Base-by-base conservation (phyloP, 1,140 invertebrate species). In the Pseudomyrmex concolor region DNA sequence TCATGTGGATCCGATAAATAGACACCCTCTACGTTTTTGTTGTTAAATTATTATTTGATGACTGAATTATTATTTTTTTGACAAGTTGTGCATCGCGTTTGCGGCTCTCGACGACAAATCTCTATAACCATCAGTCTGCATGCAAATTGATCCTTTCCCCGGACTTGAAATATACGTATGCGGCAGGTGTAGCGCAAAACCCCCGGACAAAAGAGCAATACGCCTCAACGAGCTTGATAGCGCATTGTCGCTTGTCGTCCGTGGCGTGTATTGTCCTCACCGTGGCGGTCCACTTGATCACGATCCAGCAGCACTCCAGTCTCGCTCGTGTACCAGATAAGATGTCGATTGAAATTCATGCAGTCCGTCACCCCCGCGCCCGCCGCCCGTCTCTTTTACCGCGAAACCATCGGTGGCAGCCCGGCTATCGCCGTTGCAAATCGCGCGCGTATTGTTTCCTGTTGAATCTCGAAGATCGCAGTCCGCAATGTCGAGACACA, bases 341-440 rank as follows among this genome's bases (percentile, higher is more conserved):
- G 92, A 92, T 91, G 92, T 93, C 92, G 92, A 93, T 93, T 93
- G 92, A 93, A 93, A 93, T 93, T 92, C 92, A 93, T 92, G 92
- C 91, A 91, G 87, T 87, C 85, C 85, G 86, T 34, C 54, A n/a
- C 64, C 34, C 22, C 70, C 17, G 25, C 25, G 34, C 10, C 19
- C 45, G 13, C 15, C 54, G 3, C 12, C 17, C 55, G 48, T 45
- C 54, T 48, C 67, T 22, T 48, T 34, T 34, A 0, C 34, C 34
- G 34, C 34, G 34, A 34, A 34, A 34, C 34, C 5, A 34, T 34
- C 34, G 34, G 34, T 45, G n/a, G 25, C 43, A 19, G 34, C 34
- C 22, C 68, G 51, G 25, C 85, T 90, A 89, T 90, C 83, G 73
- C 83, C 25, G 50, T 55, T 59, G 62, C 25, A 71, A 89, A 86